phyloP scores from a whole-genome alignment of 1,140 invertebrate genomes.

The Nephila pilipes region DNA sequence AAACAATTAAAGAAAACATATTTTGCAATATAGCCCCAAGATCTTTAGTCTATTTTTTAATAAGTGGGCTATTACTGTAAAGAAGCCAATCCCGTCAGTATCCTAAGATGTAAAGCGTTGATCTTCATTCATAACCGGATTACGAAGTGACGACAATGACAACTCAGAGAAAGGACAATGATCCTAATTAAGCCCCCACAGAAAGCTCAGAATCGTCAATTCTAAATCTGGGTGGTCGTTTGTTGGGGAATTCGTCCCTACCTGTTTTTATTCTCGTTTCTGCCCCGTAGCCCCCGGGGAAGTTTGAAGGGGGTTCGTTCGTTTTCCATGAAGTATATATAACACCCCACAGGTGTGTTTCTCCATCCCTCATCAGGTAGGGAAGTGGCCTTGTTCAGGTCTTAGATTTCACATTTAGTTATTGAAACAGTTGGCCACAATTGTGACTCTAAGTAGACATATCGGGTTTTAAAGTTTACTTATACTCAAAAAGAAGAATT shows the following conservation, averaged over 20 bases:
- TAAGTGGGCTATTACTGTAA: background rate
- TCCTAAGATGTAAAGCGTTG: background rate
- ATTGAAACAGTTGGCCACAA: constrained; percentile 31
- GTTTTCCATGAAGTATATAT: background rate
- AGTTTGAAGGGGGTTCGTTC: constrained; percentile 9
- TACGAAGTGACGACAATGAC: constrained; percentile 53
- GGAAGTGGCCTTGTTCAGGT: background rate
- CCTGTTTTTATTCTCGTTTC: constrained; percentile 34
- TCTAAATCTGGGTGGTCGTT: constrained; percentile 42
- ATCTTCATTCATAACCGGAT: constrained; percentile 25
- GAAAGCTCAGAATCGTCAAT: constrained; percentile 9
- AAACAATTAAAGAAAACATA: no score
- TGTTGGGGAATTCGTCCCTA: constrained; percentile 3
- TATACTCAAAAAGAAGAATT: background rate
- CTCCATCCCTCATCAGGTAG: background rate
- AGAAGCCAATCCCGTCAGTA: background rate
- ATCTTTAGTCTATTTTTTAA: background rate
- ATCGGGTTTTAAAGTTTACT: background rate
- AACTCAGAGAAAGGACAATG: constrained; percentile 48
- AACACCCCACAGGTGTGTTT: constrained; percentile 50
- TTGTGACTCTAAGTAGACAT: background rate
- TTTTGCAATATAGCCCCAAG: no score
- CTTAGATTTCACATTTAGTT: background rate
- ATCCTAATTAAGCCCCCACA: constrained; percentile 51
- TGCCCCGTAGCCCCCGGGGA: background rate